Evolutionary conservation across 1,140 invertebrate species (phyloP), one percentile per base, ranked within the genome.

Genomic region (Drosophila sturtevanti): DNA sequence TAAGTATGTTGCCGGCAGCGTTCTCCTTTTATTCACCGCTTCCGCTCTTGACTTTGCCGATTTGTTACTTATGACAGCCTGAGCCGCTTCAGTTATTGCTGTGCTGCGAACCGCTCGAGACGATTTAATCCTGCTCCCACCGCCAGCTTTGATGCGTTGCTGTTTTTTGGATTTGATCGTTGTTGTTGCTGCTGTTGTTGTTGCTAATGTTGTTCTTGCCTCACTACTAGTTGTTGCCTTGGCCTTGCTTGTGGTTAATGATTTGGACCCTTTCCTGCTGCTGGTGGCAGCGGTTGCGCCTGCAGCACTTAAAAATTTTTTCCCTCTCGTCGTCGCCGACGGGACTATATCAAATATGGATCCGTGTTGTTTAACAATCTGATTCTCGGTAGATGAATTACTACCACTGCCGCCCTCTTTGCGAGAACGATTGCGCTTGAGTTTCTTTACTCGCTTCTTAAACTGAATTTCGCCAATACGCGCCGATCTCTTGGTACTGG

Each of bases 401-500:
- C 31, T 41, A 38, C 38, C 77, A 41, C 38, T 72, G 22, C 22
- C 62, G 9, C 64, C 68, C 37, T 77, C 48, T 12, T 51, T 27
- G 2, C 65, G 70, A 4, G 56, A 21, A 41, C 55, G 81, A 48
- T 27, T 71, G 1, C 52, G 54, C 37, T 86, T 86, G 21, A 76
- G 56, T 44, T 81, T 89, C 60, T 89, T 87, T 0, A 68, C 54
- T 11, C 51, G 68, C 41, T 70, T 77, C 56, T 76, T 82, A 2
- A 79, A 35, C 14, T 80, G 77, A 7, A 79, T 38, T 27, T 77
- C 79, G 1, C 79, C 82, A 52, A 89, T 69, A 10, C 68, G 76
- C 3, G 38, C 14, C 4, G 75, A 54, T 59, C 69, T 89, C 31
- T 77, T 81, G 35, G 38, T 34, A 16, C 12, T 74, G 11, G 35